phyloP scores from a whole-genome alignment of 1,140 invertebrate species.

The Lithobius niger region DNA sequence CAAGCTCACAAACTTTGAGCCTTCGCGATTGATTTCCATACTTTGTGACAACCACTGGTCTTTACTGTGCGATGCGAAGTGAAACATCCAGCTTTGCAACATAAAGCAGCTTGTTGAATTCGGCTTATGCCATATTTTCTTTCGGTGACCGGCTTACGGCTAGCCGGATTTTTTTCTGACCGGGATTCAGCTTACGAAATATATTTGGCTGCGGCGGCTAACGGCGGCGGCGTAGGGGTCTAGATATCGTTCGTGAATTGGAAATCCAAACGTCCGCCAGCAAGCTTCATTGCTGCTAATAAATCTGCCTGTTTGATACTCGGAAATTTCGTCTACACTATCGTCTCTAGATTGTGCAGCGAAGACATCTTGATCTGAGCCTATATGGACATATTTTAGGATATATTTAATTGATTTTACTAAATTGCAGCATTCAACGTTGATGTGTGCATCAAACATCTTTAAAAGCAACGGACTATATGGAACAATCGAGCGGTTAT shows the following conservation, averaged over 20 bases:
- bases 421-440: conserved; percentile 23
- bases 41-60: no score
- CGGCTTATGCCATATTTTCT: no score
- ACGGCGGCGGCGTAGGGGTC: no score
- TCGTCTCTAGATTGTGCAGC: background rate
- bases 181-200: no score
- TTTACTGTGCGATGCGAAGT: no score
- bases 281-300: conserved; percentile 8
- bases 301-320: background rate
- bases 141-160: no score
- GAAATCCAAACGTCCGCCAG: conserved; percentile 2
- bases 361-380: conserved; percentile 14
- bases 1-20: no score
- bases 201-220: no score
- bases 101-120: no score
- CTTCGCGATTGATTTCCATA: no score
- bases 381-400: conserved; percentile 12
- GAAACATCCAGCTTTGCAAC: no score
- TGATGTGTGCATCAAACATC: conserved; percentile 32
- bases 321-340: background rate
- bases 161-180: no score
- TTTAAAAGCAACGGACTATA: conserved; percentile 37
- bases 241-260: conserved; percentile 4
- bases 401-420: conserved; percentile 11
- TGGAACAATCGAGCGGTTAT: conserved; percentile 39